These are phyloP conservation scores for Megalops atlanticus DNA, from an alignment of 2,113 vertebrate species.

Conservation along the genomic window DNA sequence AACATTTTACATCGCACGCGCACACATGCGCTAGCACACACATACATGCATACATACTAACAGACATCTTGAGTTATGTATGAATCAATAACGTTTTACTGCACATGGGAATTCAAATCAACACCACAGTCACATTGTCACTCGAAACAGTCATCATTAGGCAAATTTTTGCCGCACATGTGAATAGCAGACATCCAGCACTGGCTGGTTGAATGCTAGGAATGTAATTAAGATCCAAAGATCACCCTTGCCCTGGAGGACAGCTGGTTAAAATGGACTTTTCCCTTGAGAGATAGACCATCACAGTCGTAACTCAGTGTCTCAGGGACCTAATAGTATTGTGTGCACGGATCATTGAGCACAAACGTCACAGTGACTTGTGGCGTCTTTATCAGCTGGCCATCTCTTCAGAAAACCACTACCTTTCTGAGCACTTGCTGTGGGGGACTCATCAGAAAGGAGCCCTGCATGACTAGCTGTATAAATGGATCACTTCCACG, in stretches of 20 bases:
- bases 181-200: not conserved
- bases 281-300: slow-evolving; percentile 10
- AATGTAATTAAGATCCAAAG: not conserved
- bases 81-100: not conserved
- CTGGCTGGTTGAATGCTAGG: not conserved
- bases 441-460: slow-evolving; percentile 5
- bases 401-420: not conserved
- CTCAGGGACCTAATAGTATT: not conserved
- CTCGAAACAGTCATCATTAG: not conserved
- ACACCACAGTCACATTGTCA: not conserved
- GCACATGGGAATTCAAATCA: not conserved
- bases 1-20: slow-evolving; percentile 17
- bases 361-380: not conserved
- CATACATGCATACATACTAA: not conserved
- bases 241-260: not conserved
- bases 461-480: slow-evolving; percentile 13
- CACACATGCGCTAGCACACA: not conserved
- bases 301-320: not conserved
- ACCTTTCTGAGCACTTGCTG: not conserved
- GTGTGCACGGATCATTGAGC: not conserved
- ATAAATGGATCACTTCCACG: not conserved
- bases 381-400: not conserved
- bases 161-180: not conserved
- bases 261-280: not conserved
- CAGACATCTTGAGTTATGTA: not conserved